Conservation (phyloP, 1,140 invertebrate genomes). For the Diorhabda elongata region DNA sequence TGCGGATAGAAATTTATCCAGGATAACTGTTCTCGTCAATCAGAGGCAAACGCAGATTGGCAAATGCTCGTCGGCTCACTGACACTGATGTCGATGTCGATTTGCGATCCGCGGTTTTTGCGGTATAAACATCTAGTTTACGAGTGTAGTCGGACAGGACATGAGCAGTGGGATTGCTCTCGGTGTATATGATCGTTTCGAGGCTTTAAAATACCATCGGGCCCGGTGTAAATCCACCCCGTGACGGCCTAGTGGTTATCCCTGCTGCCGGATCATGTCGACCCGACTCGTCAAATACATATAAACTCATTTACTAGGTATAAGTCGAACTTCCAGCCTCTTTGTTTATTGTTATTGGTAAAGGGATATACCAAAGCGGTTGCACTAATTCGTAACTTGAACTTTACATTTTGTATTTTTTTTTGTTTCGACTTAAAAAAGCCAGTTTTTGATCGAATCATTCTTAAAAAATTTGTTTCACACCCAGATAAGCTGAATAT, state of each 20-base stretch:
- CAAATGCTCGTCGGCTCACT: slow-evolving; percentile 36
- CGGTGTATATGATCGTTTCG: slow-evolving; percentile 23
- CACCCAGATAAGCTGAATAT: too few relatives aligned
- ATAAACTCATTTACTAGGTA: slow-evolving; percentile 15
- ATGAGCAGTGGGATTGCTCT: slow-evolving; percentile 24
- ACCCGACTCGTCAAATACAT: slow-evolving; percentile 21
- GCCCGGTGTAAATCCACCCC: slow-evolving; percentile 21
- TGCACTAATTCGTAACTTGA: too few relatives aligned
- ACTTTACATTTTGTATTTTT: too few relatives aligned
- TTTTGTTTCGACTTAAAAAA: too few relatives aligned
- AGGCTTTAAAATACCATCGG: slow-evolving; percentile 23
- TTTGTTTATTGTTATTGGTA: slow-evolving; percentile 2
- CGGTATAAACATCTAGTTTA: slow-evolving; percentile 51
- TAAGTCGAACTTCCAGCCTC: slow-evolving; percentile 3
- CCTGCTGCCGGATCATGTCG: slow-evolving; percentile 13
- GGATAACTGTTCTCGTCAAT: slow-evolving; percentile 44
- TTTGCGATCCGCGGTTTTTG: slow-evolving; percentile 51
- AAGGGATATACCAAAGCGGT: not conserved
- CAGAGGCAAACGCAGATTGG: slow-evolving; percentile 46
- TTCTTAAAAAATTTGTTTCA: too few relatives aligned
- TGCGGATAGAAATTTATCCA: not conserved
- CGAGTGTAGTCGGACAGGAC: slow-evolving; percentile 39
- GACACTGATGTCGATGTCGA: slow-evolving; percentile 46
- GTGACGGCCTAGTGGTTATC: slow-evolving; percentile 16
- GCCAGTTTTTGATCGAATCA: too few relatives aligned